Evolutionary conservation across 2,797 vertebrate genomes (phyloP).

Genomic region (Pangasius djambal): DNA sequence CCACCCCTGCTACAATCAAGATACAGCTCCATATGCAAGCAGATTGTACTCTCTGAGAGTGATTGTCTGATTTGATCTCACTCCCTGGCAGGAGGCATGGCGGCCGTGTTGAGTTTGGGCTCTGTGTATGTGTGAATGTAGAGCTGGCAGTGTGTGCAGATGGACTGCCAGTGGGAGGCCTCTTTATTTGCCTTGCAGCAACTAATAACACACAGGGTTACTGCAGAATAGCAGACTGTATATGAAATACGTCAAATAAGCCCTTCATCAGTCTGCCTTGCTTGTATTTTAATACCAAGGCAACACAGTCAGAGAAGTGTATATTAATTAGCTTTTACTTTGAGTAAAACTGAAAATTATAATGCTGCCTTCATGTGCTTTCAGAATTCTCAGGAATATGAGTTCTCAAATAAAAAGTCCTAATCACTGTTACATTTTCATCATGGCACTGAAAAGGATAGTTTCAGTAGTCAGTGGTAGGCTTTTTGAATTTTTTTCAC

Average conservation of each 20-base stretch:
- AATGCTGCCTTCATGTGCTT: not conserved
- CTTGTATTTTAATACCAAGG: not conserved
- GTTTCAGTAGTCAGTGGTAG: not conserved
- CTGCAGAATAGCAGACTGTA: constrained; percentile 31
- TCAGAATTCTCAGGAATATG: not conserved
- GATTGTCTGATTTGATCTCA: constrained; percentile 23
- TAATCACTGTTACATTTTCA: not conserved
- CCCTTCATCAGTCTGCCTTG: not conserved
- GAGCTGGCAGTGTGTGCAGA: constrained; percentile 47
- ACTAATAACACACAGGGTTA: constrained; percentile 42
- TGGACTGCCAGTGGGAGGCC: constrained; percentile 45
- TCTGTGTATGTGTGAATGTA: constrained; percentile 33
- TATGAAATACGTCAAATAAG: not conserved
- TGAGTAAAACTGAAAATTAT: not conserved
- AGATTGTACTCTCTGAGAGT: constrained; percentile 27
- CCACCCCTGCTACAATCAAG: constrained; percentile 10
- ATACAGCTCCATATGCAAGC: constrained; percentile 16
- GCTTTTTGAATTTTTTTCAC: not conserved
- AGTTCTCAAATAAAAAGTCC: not conserved
- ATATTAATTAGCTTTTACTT: not conserved
- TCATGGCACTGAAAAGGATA: not conserved
- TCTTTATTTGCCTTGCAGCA: constrained; percentile 46
- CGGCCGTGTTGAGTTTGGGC: constrained; percentile 22
- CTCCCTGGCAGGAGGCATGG: constrained; percentile 31
- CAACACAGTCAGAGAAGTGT: not conserved